Evolutionary conservation across 2,113 vertebrate genomes (phyloP).

Genomic region (Notarius lentiginosus): DNA sequence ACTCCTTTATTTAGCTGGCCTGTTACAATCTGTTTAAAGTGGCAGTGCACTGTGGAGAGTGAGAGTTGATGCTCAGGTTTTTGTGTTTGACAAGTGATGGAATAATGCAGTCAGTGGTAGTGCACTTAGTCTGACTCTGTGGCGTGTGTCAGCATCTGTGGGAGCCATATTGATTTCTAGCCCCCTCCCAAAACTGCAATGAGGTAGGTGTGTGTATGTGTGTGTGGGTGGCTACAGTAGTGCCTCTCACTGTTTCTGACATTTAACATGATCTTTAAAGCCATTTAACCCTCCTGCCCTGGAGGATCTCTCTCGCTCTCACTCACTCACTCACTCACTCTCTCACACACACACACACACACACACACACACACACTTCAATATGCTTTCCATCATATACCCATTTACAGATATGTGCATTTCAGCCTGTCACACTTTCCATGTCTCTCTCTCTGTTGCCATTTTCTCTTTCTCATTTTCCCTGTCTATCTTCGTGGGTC

Average conservation of each 20-base stretch:
- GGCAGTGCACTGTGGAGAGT: neutral
- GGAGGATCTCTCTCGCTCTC: slow-evolving; percentile 57
- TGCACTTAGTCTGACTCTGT: slow-evolving; percentile 2
- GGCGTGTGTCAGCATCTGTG: neutral
- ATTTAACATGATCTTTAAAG: slow-evolving; percentile 82
- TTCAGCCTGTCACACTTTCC: neutral
- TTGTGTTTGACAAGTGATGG: neutral
- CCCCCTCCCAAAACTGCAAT: slow-evolving; percentile 34
- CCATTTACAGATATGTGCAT: neutral
- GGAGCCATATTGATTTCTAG: slow-evolving; percentile 48
- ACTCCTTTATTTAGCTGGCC: neutral
- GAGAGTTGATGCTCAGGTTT: neutral
- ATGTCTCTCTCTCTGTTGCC: neutral
- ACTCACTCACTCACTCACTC: neutral
- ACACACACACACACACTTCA: neutral
- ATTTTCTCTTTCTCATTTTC: neutral
- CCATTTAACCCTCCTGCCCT: slow-evolving; percentile 74
- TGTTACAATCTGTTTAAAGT: neutral
- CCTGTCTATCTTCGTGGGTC: neutral
- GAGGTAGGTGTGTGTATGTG: neutral
- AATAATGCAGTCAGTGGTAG: neutral
- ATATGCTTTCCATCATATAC: too few relatives aligned
- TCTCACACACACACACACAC: neutral
- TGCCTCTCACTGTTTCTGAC: slow-evolving; percentile 78
- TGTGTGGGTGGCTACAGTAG: slow-evolving; percentile 64